These are phyloP conservation scores for Folsomia manolachei DNA, from an alignment of 2,888 invertebrate species.

Conservation along the genomic window DNA sequence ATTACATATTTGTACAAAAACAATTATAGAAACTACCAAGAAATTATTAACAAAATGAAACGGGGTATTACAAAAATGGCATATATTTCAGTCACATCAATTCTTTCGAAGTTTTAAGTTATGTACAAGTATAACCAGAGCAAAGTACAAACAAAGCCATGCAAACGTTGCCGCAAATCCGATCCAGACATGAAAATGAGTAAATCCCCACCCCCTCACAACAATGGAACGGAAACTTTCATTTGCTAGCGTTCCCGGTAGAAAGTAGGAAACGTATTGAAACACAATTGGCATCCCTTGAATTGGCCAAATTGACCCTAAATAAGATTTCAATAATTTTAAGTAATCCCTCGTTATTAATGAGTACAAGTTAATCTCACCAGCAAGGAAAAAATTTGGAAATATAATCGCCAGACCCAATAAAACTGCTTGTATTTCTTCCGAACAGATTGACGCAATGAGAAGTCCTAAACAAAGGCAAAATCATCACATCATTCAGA, in stretches of 20 bases:
- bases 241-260: conserved; percentile 27
- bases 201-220: conserved; percentile 21
- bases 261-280: conserved; percentile 32
- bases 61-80: neutral
- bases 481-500: conserved; percentile 21
- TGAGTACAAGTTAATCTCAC: conserved; percentile 27
- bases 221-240: conserved; percentile 27
- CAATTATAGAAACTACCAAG: too few species aligned
- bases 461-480: conserved; percentile 77
- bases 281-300: conserved; percentile 34
- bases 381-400: conserved; percentile 40
- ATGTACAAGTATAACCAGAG: conserved; percentile 24
- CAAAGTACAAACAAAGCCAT: conserved; percentile 35
- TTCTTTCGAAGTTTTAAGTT: too few species aligned
- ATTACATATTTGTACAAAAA: too few species aligned
- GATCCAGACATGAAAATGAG: conserved; percentile 22
- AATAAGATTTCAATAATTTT: conserved; percentile 5
- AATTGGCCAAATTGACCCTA: conserved; percentile 37
- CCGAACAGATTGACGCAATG: conserved; percentile 84
- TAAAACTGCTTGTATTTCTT: conserved; percentile 88
- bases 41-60: too few species aligned
- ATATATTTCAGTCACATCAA: neutral
- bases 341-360: too few species aligned
- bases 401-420: conserved; percentile 74
- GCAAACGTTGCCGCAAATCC: conserved; percentile 31